Base-by-base conservation (phyloP, 2,888 invertebrate genomes). In the Rotaria macrura region DNA sequence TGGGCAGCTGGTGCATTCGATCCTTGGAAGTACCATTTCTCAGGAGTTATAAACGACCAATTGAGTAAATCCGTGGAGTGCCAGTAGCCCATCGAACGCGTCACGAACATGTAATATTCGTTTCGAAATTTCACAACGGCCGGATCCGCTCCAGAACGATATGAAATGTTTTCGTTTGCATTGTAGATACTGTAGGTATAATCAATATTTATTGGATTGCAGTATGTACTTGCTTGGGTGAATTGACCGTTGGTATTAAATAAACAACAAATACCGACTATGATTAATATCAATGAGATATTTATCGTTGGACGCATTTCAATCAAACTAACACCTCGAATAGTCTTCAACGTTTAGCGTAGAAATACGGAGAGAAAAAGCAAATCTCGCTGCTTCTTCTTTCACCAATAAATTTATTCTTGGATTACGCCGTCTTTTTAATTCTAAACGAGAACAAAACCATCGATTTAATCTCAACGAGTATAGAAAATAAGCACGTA, bases 21-120 rank as follows among this genome's bases (percentile, higher is more conserved):
- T 74, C 74, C 74, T 74, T 74, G 74, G n/a, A 74, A 74, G 43
- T 74, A 74, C 74, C 74, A 74, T n/a, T 74, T 74, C 12, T 74
- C 74, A 43, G 74, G 74, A 40, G 40, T 43, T 38, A 74, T 74
- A 40, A 74, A 74, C 43, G 74, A 40, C 74, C 74, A 74, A 74
- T 23, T 6, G 43, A 74, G 74, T 74, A 74, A 74, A 74, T 74
- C 74, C 20, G 43, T 74, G 17, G 74, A 74, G n/a, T 74, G 43
- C 74, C 74, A 74, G 43, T 74, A 74, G 5, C 74, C 74, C 74
- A 74, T 74, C 10, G 74, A 74, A 43, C 74, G 74, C 6, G 74
- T 74, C 9, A 74, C 74, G 25, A 74, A 74, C 74, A 74, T 74
- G 25, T 74, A 74, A 74, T 74, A 74, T 25, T 74, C 74, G 12